These are phyloP conservation scores for Callospermophilus lateralis DNA, from an alignment of 2,113 vertebrate species.

Conservation along the genomic window DNA sequence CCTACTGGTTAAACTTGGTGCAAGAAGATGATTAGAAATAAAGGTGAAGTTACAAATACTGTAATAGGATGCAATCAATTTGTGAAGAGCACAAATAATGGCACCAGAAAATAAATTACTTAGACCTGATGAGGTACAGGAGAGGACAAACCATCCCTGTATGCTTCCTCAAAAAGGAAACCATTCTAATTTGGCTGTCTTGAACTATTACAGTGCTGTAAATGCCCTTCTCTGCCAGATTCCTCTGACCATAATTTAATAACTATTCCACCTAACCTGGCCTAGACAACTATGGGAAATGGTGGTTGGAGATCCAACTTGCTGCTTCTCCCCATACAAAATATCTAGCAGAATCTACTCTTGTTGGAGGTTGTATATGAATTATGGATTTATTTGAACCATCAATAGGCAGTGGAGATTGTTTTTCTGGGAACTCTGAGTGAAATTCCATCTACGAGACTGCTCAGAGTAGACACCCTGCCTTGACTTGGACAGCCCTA, in stretches of 20 bases:
- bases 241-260: background rate
- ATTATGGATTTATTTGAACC: too few relatives aligned
- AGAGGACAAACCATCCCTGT: background rate
- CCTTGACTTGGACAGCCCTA: too few relatives aligned
- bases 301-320: background rate
- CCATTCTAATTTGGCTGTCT: background rate
- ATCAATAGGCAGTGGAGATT: too few relatives aligned
- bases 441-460: too few relatives aligned
- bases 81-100: background rate
- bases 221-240: background rate
- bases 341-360: background rate
- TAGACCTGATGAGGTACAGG: fast-evolving
- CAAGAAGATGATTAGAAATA: background rate
- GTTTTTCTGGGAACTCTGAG: too few relatives aligned
- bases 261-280: background rate
- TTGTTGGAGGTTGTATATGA: too few relatives aligned
- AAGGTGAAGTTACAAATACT: background rate
- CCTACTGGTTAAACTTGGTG: background rate
- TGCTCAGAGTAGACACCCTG: too few relatives aligned
- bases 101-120: fast-evolving
- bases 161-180: background rate
- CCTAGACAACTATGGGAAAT: background rate
- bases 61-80: background rate
- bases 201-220: background rate
- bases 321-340: background rate